Base-by-base conservation (phyloP, 2,113 vertebrate genomes). In the Pantherophis guttatus region DNA sequence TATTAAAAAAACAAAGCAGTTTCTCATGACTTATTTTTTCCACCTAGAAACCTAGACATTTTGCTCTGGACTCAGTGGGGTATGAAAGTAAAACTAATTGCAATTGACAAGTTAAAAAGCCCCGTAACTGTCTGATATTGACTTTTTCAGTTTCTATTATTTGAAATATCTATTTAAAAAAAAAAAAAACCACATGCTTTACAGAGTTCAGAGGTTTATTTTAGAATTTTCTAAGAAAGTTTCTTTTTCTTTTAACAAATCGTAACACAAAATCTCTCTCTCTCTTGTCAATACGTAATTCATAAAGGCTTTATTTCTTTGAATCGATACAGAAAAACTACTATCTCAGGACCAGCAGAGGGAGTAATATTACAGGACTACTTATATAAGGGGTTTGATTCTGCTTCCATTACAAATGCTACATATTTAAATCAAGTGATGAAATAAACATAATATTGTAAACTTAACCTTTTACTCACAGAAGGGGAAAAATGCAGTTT, bases 311-410 rank as follows among this genome's bases (percentile, higher is more conserved):
- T 50, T 0, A 2, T 13, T 13, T 81, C 19, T 3, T 90, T 58
- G 86, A 58, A 1, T 39, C 48, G 7, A 85, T 75, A 50, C 0
- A 50, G 86, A 90, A 53, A 81, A 57, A 55, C 21, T 8, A 24
- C 87, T 81, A 91, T 94, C 58, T 87, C 9, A 90, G 5, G 21
- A 29, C 96, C 95, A 94, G 96, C 93, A 96, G 96, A 95, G 96
- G 96, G 95, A 94, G 96, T 95, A 94, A 93, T 24, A 90, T 93
- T n/a, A 92, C 93, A 87, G 44, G 7, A 33, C 3, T 88, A 81
- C 3, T 26, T 89, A 17, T 13, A 89, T 81, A 52, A 62, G 24
- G 89, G 93, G 87, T 53, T 90, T 39, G 90, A 29, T 44, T 87
- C 87, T 55, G 90, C 0, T 55, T 94, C 90, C 54, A 1, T 2